Evolutionary conservation across 2,888 invertebrate genomes (phyloP).

Genomic region (Acleris laterana): DNA sequence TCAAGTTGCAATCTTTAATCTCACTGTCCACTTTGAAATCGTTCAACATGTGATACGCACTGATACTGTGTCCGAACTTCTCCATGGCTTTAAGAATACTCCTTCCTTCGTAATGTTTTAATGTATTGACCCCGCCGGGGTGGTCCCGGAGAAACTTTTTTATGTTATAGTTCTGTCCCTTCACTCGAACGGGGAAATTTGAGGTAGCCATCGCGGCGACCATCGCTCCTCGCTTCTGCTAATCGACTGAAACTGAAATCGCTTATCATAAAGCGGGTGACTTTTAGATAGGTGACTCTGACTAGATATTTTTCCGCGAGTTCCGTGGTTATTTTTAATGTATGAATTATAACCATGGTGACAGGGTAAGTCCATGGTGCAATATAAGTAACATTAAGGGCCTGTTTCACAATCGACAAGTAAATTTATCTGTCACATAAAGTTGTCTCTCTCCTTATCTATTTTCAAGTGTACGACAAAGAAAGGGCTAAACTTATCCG

Average conservation of each 20-base stretch:
- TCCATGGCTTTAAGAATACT: constrained; percentile 82
- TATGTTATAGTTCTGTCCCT: constrained; percentile 86
- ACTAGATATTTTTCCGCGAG: neutral
- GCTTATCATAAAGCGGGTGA: constrained; percentile 18
- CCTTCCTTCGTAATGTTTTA: constrained; percentile 83
- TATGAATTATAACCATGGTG: neutral
- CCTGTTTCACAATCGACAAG: too few relatives aligned
- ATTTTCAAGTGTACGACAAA: too few relatives aligned
- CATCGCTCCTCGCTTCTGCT: constrained; percentile 37
- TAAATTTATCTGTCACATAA: too few relatives aligned
- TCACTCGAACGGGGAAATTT: constrained; percentile 68
- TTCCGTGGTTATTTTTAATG: neutral
- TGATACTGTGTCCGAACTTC: constrained; percentile 84
- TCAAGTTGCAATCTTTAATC: constrained; percentile 72
- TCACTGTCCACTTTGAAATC: constrained; percentile 83
- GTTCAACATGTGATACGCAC: constrained; percentile 86
- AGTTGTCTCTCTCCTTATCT: too few relatives aligned
- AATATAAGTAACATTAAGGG: too few relatives aligned
- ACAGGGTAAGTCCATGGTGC: too few relatives aligned
- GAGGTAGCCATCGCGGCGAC: constrained; percentile 49
- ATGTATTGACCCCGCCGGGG: constrained; percentile 89
- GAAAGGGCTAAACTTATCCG: too few relatives aligned
- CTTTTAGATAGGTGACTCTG: constrained; percentile 3
- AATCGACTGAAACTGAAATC: constrained; percentile 42
- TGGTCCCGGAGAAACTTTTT: constrained; percentile 87